Percentiles rank a stretch among this genome's conserved stretches.
Conservation (phyloP, 2,113 vertebrate genomes). For the Thunnus thynnus region DNA sequence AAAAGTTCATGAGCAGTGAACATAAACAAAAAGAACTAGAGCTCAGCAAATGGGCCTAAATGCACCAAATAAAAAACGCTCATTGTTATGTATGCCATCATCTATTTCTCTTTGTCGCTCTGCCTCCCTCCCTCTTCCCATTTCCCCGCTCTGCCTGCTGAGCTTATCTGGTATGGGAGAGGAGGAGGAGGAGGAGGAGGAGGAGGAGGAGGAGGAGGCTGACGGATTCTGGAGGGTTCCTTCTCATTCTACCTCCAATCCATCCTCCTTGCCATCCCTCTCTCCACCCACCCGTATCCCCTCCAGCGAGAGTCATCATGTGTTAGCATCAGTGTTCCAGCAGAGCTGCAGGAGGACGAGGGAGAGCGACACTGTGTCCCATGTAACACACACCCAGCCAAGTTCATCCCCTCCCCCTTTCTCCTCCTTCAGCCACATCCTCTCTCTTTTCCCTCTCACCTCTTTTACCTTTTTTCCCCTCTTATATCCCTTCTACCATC, state of each 20-base stretch:
- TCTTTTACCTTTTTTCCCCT: not conserved
- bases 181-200: constrained; percentile 16
- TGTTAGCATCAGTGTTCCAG: constrained; percentile 73
- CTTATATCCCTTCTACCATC: not conserved
- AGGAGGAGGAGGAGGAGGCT: constrained; percentile 39
- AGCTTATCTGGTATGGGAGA: constrained; percentile 32
- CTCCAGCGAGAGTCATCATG: constrained; percentile 71
- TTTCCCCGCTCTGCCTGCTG: constrained; percentile 11
- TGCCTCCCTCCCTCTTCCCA: constrained; percentile 6
- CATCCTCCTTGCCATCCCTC: constrained; percentile 22
- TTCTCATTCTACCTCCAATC: constrained; percentile 56
- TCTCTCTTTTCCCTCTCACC: not conserved
- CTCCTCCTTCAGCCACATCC: constrained; percentile 2
- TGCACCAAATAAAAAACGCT: constrained; percentile 7
- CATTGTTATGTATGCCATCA: constrained; percentile 46
- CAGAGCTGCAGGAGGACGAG: constrained; percentile 44
- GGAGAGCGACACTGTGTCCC: constrained; percentile 21
- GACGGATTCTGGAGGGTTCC: constrained; percentile 56
- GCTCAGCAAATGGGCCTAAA: constrained; percentile 3
- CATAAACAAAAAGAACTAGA: constrained; percentile 30
- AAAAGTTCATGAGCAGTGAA: not conserved
- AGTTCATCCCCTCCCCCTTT: not conserved
- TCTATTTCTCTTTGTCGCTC: constrained; percentile 26
- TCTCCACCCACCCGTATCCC: constrained; percentile 54
- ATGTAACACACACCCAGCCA: constrained; percentile 43